Evolutionary conservation across 2,888 invertebrate genomes (phyloP).

Genomic region (Lasiommata megera): DNA sequence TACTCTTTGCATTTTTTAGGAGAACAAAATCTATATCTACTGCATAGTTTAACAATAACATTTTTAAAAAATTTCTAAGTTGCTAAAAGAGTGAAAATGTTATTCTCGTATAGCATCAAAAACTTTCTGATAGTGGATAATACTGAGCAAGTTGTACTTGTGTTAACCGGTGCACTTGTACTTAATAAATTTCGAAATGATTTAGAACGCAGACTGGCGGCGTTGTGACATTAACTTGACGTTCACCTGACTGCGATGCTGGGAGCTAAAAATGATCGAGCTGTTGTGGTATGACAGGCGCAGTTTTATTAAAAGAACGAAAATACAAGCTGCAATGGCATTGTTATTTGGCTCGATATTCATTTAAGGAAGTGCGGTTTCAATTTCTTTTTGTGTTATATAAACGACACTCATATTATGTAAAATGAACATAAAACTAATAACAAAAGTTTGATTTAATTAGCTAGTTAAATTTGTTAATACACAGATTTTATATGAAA

Average conservation of each 20-base stretch:
- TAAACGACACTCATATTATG: too few relatives aligned
- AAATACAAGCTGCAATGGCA: neutral
- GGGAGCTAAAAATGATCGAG: constrained; percentile 58
- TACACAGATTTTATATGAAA: too few relatives aligned
- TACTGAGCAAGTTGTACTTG: neutral
- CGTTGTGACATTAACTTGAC: constrained; percentile 66
- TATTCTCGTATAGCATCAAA: neutral
- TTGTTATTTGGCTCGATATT: neutral
- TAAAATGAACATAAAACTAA: too few relatives aligned
- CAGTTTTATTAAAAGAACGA: constrained; percentile 43
- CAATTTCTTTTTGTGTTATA: too few relatives aligned
- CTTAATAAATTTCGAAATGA: constrained; percentile 63
- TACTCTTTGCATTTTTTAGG: neutral
- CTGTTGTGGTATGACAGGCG: constrained; percentile 37
- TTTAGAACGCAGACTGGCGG: constrained; percentile 36
- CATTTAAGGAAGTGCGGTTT: too few relatives aligned
- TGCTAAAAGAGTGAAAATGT: neutral
- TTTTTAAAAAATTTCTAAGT: neutral
- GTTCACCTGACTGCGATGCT: constrained; percentile 48
- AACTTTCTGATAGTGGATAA: neutral
- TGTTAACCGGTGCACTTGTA: constrained; percentile 44
- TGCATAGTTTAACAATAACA: neutral
- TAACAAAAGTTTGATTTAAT: too few relatives aligned
- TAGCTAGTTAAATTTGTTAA: too few relatives aligned
- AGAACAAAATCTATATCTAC: neutral